These are phyloP conservation scores for Muricea muricata DNA, from an alignment of 92 coral and sea anemone genomes.

Conservation along the genomic window DNA sequence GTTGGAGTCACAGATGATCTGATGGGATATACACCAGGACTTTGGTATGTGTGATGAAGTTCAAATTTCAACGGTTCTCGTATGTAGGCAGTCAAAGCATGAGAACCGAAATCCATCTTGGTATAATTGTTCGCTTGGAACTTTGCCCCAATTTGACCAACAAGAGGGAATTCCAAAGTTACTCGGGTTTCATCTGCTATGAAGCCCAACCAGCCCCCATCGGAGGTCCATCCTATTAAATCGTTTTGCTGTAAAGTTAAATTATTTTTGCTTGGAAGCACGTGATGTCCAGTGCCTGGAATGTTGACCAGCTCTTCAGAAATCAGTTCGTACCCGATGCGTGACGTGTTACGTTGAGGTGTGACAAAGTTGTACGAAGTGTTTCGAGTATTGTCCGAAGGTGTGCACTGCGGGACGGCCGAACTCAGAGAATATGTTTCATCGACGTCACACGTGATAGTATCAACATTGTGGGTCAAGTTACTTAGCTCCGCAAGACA, in stretches of 20 bases:
- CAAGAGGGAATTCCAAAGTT: constrained; percentile 66
- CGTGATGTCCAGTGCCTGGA: constrained; percentile 74
- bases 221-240: constrained; percentile 80
- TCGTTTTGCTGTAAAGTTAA: constrained; percentile 67
- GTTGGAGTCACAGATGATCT: constrained; percentile 74
- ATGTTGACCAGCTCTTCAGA: constrained; percentile 65
- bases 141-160: constrained; percentile 53
- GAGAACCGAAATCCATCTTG: constrained; percentile 63
- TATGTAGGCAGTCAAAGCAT: constrained; percentile 79
- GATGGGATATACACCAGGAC: constrained; percentile 74
- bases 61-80: constrained; percentile 78
- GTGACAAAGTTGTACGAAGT: not conserved
- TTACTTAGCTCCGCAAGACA: constrained; percentile 48
- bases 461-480: constrained; percentile 57
- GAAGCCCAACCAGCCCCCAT: constrained; percentile 77
- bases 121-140: constrained; percentile 61
- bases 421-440: constrained; percentile 47
- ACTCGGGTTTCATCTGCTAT: constrained; percentile 41
- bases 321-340: constrained; percentile 79
- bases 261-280: constrained; percentile 58
- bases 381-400: not conserved
- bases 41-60: constrained; percentile 64
- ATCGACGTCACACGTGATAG: constrained; percentile 68
- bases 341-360: constrained; percentile 27
- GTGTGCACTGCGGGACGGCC: constrained; percentile 6